Base-by-base conservation (phyloP, 2,888 invertebrate genomes). In the Dermolepida albohirtum region DNA sequence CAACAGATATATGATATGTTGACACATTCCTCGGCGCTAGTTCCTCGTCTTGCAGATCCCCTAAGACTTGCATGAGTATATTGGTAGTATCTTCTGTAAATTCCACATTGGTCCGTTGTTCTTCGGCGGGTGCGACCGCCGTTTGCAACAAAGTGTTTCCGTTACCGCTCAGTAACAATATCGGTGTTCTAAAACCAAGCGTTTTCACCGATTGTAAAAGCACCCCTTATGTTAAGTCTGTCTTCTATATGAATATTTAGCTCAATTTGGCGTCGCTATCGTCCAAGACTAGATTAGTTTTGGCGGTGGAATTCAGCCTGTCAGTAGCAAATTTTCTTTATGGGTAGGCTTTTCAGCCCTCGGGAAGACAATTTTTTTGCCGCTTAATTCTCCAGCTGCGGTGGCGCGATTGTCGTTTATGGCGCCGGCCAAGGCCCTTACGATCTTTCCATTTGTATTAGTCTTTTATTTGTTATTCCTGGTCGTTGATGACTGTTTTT, bases 151-250 rank as follows among this genome's bases (percentile, higher is more conserved):
- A 73, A 71, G 79, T 78, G 70, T 79, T 78, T 52, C 81, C 80
- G 69, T 78, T 77, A 40, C 80, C 79, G 73, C 80, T 79, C 66
- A 83, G 74, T 64, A 83, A 73, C 40, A 83, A 78, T 65, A 83
- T 82, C 55, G 82, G 82, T 41, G 81, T 78, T 39, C 80, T 80
- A 67, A 73, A 78, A 64, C 76, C 80, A 67, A 82, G 74, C 64
- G 82, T 75, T 74, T 82, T 83, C 43, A 83, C 80, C 67, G 82
- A 81, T 68, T 83, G 83, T 66, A 83, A 75, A 44, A 82, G 74
- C 5, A 83, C 79, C 7, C 80, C 81, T 66, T 81, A 81, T 63
- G 78, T 78, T 29, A 82, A 74, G 71, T 78, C 79, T 71, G 78
- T 78, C 72, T 82, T 82, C 70, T 82, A 82, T 64, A 82, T 78